These are phyloP conservation scores for Drosophila helvetica DNA, from an alignment of 2,888 invertebrate species.

Conservation along the genomic window DNA sequence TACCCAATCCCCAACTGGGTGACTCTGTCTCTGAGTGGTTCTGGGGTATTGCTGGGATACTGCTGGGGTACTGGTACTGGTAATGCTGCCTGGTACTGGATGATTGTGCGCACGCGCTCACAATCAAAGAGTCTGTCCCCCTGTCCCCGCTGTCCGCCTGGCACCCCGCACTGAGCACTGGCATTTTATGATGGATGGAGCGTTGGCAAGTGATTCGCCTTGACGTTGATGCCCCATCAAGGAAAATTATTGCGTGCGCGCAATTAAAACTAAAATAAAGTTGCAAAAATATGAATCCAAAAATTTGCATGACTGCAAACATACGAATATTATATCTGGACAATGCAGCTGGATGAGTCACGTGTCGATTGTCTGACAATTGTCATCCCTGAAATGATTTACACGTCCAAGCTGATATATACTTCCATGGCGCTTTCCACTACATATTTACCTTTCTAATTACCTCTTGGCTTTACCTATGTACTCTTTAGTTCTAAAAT, in stretches of 20 bases:
- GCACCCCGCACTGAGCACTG: constrained; percentile 49
- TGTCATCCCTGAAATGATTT: background rate
- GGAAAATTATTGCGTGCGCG: constrained; percentile 78
- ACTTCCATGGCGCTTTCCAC: background rate
- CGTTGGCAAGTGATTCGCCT: constrained; percentile 73
- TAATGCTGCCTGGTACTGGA: constrained; percentile 17
- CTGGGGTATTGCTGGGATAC: constrained; percentile 3
- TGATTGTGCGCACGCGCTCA: constrained; percentile 78
- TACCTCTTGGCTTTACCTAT: too few relatives aligned
- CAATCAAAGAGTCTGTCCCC: constrained; percentile 62
- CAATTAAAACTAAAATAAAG: constrained; percentile 79
- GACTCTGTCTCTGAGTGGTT: constrained; percentile 19
- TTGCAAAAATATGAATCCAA: constrained; percentile 44
- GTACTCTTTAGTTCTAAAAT: too few relatives aligned
- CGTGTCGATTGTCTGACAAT: background rate
- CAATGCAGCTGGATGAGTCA: constrained; percentile 38
- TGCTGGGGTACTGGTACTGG: too few relatives aligned
- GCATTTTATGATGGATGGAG: constrained; percentile 70
- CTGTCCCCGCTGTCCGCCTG: background rate
- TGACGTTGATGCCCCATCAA: constrained; percentile 78
- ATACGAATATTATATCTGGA: constrained; percentile 10
- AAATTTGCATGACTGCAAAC: constrained; percentile 50
- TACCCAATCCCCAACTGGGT: constrained; percentile 30
- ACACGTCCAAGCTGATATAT: background rate
- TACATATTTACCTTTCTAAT: background rate